Evolutionary conservation across 2,113 vertebrate species (phyloP), one percentile per base, ranked within the genome.

Genomic region (Halcyon senegalensis): DNA sequence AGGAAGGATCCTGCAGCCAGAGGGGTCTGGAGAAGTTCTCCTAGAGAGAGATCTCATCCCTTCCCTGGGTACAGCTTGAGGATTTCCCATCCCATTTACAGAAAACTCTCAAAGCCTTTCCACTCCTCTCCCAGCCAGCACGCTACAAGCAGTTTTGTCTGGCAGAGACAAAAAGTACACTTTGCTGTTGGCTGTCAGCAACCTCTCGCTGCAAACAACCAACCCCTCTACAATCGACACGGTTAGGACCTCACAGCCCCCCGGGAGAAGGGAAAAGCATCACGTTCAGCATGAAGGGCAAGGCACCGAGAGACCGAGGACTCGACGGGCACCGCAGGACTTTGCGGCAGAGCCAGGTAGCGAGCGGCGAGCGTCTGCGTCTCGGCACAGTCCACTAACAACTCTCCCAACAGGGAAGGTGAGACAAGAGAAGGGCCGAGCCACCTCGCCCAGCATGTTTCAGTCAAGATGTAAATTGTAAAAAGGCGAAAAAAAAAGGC

Each of bases 401-500:
- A 7, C 63, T 28, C 44, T 14, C 44, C 1, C 7, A 50, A 13
- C 13, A 4, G 68, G 35, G 31, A 25, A 27, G 33, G 30, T 0
- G 5, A 85, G 66, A 59, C 35, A 28, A 58, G 43, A 91, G 67
- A 33, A 80, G 35, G 76, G 94, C 91, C 77, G 93, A 92, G 93
- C 79, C 15, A 59, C 82, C 13, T 86, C 51, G 59, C 94, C 94
- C 30, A 72, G 83, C 64, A 1, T 5, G n/a, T 75, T 88, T 90
- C 70, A 86, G 41, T 31, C 48, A 33, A 82, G 50, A 53, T 48
- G 41, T 48, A 92, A 87, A 95, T 13, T 73, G 50, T 2, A 43
- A 44, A 97, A 11, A 7, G 8, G 27, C 24, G 44, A 41, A 13
- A 21, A 9, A 7, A 4, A 33, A 56, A 96, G 53, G 69, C 56